Evolutionary conservation across 1,140 invertebrate genomes (phyloP), one percentile per base, ranked within the genome.

Genomic region (Leptinotarsa defecta): DNA sequence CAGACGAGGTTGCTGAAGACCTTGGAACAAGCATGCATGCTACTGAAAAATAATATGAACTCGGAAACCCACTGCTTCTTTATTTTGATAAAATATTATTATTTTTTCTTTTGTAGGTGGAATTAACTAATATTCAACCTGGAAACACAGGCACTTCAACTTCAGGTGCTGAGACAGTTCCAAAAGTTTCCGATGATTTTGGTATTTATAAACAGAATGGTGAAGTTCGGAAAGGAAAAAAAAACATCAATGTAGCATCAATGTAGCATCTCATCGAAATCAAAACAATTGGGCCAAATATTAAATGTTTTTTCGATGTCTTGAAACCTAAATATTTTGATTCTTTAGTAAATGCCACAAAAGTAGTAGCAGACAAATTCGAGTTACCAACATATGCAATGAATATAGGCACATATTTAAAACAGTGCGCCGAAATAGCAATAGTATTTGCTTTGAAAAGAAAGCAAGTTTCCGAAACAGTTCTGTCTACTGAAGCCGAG

Each of bases 231-330:
- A 67, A 67, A 67, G 65, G 52, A n/a, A 57, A 57, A 57, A n/a
- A n/a, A n/a, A n/a, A n/a, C 27, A 64, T 48, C n/a, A 61, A 64
- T 24, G 73, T 74, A 22, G 63, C 27, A 64, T 48, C n/a, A 61
- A 64, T 24, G 73, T 74, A 22, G 63, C 24, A 63, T 49, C 73
- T 76, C 5, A 74, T 78, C 11, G 75, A 76, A 74, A 20, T 76
- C 0, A 69, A 61, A 68, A 77, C 74, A 74, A 52, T 74, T n/a
- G 64, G 70, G 34, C 49, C 72, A n/a, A 34, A 72, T 20, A 74
- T 74, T 62, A 75, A 19, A n/a, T 52, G 13, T n/a, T 61, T 77
- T 8, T 74, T 78, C 76, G 34, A 77, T 52, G 22, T 24, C 20
- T 22, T 64, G 52, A 68, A 76, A 27, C 64, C 49, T 20, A 65